phyloP scores from a whole-genome alignment of 1,140 invertebrate genomes.

The Acromyrmex heyeri region DNA sequence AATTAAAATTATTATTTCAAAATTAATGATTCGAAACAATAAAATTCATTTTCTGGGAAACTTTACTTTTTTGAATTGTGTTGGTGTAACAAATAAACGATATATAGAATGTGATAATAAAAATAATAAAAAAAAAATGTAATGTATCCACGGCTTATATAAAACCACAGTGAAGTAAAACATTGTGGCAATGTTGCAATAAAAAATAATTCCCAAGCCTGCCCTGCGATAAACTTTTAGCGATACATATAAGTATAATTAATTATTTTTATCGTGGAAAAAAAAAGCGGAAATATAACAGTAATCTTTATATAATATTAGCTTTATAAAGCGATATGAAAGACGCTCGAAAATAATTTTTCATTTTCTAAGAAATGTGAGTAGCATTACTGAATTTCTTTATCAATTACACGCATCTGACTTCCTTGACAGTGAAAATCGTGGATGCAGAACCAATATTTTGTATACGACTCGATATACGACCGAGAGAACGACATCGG shows the following conservation, averaged over 20 bases:
- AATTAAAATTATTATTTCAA: too few relatives aligned
- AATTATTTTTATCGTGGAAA: slow-evolving; percentile 48
- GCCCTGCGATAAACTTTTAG: not conserved
- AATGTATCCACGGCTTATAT: slow-evolving; percentile 22
- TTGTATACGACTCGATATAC: not conserved
- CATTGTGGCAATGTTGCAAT: not conserved
- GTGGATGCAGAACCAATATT: not conserved
- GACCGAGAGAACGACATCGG: not conserved
- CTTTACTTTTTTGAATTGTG: too few relatives aligned
- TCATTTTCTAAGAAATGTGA: not conserved
- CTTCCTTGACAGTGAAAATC: not conserved
- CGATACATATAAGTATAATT: not conserved
- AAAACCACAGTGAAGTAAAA: not conserved
- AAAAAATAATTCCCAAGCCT: slow-evolving; percentile 14
- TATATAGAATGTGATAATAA: not conserved
- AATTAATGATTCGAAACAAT: too few relatives aligned
- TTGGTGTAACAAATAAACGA: too few relatives aligned
- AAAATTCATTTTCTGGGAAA: too few relatives aligned
- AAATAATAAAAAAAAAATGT: not conserved
- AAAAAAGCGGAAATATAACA: not conserved
- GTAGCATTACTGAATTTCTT: not conserved
- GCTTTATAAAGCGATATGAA: not conserved
- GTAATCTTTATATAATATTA: not conserved
- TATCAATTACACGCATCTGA: not conserved
- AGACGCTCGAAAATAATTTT: not conserved